phyloP scores from a whole-genome alignment of 2,797 vertebrate species.

The Ptychadena robeensis region DNA sequence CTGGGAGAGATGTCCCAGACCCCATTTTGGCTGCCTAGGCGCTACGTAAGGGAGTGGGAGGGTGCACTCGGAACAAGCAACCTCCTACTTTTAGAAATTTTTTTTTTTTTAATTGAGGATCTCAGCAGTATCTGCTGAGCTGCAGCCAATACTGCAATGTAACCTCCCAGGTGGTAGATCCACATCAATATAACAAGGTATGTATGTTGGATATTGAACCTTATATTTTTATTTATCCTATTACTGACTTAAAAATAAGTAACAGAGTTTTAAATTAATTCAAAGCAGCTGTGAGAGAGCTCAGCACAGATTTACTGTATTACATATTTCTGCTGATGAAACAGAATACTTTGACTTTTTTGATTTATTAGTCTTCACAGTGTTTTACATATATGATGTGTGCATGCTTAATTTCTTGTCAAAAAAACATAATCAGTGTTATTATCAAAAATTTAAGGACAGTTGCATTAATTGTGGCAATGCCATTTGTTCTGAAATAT shows the following conservation, averaged over 20 bases:
- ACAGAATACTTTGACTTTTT: slow-evolving; percentile 31
- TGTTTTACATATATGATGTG: slow-evolving; percentile 40
- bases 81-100: too few relatives aligned
- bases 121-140: too few relatives aligned
- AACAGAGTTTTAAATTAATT: neutral
- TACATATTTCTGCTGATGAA: slow-evolving; percentile 28
- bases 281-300: slow-evolving; percentile 27
- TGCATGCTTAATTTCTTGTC: slow-evolving; percentile 40
- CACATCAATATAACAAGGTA: neutral
- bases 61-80: too few relatives aligned
- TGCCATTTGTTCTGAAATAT: slow-evolving; percentile 42
- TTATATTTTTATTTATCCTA: neutral
- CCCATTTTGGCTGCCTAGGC: too few relatives aligned
- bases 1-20: too few relatives aligned
- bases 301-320: slow-evolving; percentile 17
- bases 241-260: slow-evolving; percentile 21
- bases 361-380: slow-evolving; percentile 39
- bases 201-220: neutral
- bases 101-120: too few relatives aligned
- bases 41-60: too few relatives aligned
- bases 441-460: slow-evolving; percentile 48
- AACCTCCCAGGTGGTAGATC: too few relatives aligned
- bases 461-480: slow-evolving; percentile 43
- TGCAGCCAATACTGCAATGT: too few relatives aligned
- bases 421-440: slow-evolving; percentile 23